Conservation (phyloP, 2,113 vertebrate genomes). For the Rhinolophus ferrumequinum region DNA sequence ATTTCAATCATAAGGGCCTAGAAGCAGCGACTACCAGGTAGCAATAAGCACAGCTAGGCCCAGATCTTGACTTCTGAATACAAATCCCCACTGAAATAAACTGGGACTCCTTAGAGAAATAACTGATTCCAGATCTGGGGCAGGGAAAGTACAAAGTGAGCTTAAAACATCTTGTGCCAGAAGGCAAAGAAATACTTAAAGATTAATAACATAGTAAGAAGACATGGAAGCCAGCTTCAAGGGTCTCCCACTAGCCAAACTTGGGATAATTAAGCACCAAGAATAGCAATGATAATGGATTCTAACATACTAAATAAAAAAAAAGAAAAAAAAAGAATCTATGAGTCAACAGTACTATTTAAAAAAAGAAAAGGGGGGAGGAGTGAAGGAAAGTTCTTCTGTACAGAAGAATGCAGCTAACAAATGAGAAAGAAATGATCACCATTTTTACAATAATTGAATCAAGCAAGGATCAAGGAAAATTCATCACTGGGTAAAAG, state of each 20-base stretch:
- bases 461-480: background rate
- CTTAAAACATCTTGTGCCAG: background rate
- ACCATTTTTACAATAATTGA: background rate
- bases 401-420: background rate
- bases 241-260: background rate
- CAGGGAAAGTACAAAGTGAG: background rate
- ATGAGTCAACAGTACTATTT: background rate
- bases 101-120: background rate
- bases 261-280: background rate
- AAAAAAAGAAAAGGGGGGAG: background rate
- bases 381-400: background rate
- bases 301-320: background rate
- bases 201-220: background rate
- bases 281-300: background rate
- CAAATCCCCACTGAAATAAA: background rate
- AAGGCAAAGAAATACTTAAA: constrained; percentile 7
- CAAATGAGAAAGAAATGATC: background rate
- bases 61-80: background rate
- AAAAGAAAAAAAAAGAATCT: background rate
- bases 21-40: background rate
- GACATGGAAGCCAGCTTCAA: background rate
- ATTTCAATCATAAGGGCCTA: background rate
- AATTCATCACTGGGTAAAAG: background rate
- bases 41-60: background rate
- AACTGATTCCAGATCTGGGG: background rate